A percentile compares a stretch with the other conserved stretches of the same genome.
These are phyloP conservation scores for Tenthredo distinguenda DNA, from an alignment of 2,888 invertebrate species.

Conservation along the genomic window DNA sequence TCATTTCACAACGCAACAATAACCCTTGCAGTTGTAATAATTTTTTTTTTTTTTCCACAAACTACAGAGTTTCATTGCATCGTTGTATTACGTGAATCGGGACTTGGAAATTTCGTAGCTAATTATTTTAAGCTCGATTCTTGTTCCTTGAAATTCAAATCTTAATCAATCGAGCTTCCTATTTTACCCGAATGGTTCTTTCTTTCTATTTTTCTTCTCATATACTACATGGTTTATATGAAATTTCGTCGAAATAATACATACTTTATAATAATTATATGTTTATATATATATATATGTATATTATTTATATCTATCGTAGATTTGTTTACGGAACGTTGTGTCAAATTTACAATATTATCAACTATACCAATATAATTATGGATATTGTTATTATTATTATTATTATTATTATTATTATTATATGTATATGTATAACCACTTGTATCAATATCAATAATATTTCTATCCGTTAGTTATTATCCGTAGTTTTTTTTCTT, in stretches of 20 bases:
- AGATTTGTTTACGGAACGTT: conserved; percentile 8
- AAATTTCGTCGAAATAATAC: not conserved
- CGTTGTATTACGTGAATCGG: conserved; percentile 1
- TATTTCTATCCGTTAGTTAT: conserved; percentile 55
- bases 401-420: not conserved
- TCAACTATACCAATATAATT: not conserved
- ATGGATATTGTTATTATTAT: not conserved
- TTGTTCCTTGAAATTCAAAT: not conserved
- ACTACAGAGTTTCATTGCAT: not conserved
- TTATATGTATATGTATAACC: conserved; percentile 9
- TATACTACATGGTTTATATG: not conserved
- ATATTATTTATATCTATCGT: not conserved
- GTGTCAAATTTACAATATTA: conserved; percentile 33
- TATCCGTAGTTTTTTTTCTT: conserved; percentile 33
- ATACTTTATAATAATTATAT: not conserved
- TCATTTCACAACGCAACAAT: too few relatives aligned
- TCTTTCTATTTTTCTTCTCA: not conserved
- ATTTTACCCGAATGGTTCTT: not conserved
- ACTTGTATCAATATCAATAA: conserved; percentile 20
- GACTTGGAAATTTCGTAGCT: not conserved
- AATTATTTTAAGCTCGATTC: conserved; percentile 16
- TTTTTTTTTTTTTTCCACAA: not conserved
- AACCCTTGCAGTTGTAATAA: not conserved
- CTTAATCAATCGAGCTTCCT: not conserved
- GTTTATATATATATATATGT: not conserved